Conservation (phyloP, 2,888 invertebrate species). For the Torymus texanus region DNA sequence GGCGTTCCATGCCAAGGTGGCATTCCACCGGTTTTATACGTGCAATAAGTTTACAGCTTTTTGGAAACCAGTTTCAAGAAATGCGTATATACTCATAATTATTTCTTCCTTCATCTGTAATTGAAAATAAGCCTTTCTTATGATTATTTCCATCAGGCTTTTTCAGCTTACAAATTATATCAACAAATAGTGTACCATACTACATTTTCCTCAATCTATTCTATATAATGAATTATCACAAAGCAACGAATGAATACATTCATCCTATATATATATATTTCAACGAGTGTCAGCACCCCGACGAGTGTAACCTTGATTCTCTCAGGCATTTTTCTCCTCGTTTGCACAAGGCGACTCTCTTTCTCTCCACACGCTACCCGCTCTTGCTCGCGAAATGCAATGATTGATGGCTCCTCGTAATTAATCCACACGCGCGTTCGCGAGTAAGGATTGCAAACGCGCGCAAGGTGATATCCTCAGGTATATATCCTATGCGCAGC, state of each 20-base stretch:
- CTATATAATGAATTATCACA: too few species aligned
- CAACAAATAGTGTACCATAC: too few species aligned
- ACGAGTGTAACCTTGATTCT: background rate
- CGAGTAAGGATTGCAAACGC: background rate
- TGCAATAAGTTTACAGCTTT: background rate
- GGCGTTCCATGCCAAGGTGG: background rate
- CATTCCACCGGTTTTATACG: background rate
- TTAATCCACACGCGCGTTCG: slow-evolving; percentile 57
- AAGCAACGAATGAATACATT: too few species aligned
- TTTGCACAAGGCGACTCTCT: too few species aligned
- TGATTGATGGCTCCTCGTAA: slow-evolving; percentile 64
- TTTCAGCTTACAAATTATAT: too few species aligned
- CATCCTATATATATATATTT: too few species aligned
- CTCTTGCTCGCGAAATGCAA: background rate
- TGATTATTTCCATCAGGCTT: too few species aligned
- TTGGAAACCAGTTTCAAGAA: background rate
- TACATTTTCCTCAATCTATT: too few species aligned
- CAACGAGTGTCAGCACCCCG: background rate
- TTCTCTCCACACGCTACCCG: too few species aligned
- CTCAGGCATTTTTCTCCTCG: slow-evolving; percentile 1
- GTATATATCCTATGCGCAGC: slow-evolving; percentile 54
- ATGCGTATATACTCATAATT: too few species aligned
- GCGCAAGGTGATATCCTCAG: slow-evolving; percentile 56
- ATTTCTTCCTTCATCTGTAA: too few species aligned
- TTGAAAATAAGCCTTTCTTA: too few species aligned